Conservation (phyloP, 2,797 vertebrate genomes). For the Lacerta viridis region DNA sequence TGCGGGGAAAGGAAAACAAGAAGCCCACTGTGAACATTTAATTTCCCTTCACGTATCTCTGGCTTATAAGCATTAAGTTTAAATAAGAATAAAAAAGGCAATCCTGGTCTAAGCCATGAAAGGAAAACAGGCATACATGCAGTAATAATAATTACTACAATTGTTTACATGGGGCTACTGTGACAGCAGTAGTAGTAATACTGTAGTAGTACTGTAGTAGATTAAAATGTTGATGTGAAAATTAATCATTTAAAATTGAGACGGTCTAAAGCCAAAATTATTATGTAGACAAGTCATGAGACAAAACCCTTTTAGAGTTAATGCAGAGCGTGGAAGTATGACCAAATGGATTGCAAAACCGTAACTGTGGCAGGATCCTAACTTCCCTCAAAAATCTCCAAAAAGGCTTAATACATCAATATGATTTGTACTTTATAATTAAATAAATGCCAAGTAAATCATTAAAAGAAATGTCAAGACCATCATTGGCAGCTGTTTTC, state of each 20-base stretch:
- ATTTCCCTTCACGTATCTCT: background rate
- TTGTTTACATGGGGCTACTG: background rate
- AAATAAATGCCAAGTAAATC: conserved; percentile 81
- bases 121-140: background rate
- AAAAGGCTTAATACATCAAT: conserved; percentile 24
- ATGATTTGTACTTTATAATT: conserved; percentile 59
- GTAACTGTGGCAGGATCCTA: background rate
- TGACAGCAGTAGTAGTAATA: background rate
- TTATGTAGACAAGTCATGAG: background rate
- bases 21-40: background rate
- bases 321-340: background rate
- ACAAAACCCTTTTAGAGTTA: conserved; percentile 6
- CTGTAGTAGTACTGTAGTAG: no score
- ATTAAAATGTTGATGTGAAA: conserved; percentile 34
- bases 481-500: conserved; percentile 85
- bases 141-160: background rate
- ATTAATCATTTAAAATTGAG: background rate
- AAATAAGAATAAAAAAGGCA: background rate
- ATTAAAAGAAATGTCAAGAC: conserved; percentile 82
- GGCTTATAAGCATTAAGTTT: background rate
- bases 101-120: background rate
- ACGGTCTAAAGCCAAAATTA: conserved; percentile 3
- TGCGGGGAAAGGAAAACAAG: background rate
- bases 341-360: background rate
- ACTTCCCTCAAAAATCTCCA: background rate